Percentiles rank a stretch among this genome's conserved stretches.
phyloP scores from a whole-genome alignment of 2,888 invertebrate genomes.

The Prionchulus punctatus region DNA sequence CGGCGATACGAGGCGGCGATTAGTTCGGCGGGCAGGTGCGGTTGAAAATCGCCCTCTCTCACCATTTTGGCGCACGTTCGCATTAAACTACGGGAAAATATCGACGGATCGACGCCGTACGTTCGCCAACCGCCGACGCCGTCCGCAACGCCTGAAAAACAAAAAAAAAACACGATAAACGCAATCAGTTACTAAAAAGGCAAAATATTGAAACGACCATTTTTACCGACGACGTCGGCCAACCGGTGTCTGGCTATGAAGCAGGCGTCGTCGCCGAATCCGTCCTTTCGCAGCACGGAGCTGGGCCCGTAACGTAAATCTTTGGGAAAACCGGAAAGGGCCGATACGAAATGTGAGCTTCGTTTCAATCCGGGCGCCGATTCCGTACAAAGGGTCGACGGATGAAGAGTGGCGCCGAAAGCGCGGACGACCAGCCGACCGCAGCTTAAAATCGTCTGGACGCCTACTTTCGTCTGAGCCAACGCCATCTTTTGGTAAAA shows the following conservation, averaged over 20 bases:
- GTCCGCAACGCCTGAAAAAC: constrained; percentile 71
- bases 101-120: constrained; percentile 91
- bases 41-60: constrained; percentile 66
- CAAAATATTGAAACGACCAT: neutral
- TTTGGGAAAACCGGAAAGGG: constrained; percentile 18
- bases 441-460: neutral
- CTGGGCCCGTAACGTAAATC: constrained; percentile 22
- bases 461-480: neutral
- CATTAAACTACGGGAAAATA: constrained; percentile 86
- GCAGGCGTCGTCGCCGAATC: constrained; percentile 96
- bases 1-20: constrained; percentile 74
- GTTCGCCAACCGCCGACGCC: constrained; percentile 97
- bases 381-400: neutral
- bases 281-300: constrained; percentile 44
- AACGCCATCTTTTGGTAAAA: neutral
- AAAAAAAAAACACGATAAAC: neutral
- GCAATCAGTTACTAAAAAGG: neutral
- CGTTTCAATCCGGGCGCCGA: neutral
- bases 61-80: constrained; percentile 80
- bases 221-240: constrained; percentile 79
- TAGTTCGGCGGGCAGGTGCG: constrained; percentile 64
- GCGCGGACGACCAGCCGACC: neutral
- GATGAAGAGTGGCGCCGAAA: neutral
- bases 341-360: neutral
- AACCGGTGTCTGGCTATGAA: constrained; percentile 57